Base-by-base conservation (phyloP, 2,888 invertebrate genomes). In the Callosobruchus maculatus region DNA sequence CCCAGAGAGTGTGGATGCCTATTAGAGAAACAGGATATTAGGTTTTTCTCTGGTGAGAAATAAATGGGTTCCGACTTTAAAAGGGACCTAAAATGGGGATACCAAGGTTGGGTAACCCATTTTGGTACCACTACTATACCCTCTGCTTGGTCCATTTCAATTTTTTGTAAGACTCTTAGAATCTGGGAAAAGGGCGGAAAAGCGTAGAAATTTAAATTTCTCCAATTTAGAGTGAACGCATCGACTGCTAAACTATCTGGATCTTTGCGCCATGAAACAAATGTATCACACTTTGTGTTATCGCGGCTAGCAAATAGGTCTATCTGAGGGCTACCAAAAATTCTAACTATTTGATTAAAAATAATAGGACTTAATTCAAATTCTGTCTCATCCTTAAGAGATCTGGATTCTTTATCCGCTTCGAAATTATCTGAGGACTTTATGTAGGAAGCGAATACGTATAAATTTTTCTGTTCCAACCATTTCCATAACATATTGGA, bases 161-260 rank as follows among this genome's bases (percentile, higher is more conserved):
- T 75, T 71, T 77, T 76, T 66, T 74, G 21, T n/a, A n/a, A n/a
- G n/a, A n/a, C n/a, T n/a, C n/a, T n/a, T n/a, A n/a, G n/a, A n/a
- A n/a, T n/a, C n/a, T n/a, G n/a, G n/a, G n/a, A n/a, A n/a, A n/a
- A n/a, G n/a, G n/a, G n/a, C n/a, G n/a, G n/a, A n/a, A n/a, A n/a
- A n/a, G n/a, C n/a, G n/a, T n/a, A n/a, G n/a, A n/a, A n/a, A n/a
- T n/a, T n/a, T n/a, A n/a, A n/a, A n/a, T n/a, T n/a, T n/a, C n/a
- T n/a, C n/a, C n/a, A n/a, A n/a, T n/a, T n/a, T n/a, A n/a, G n/a
- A n/a, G 80, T 83, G 72, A 83, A 83, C 0, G 82, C 83, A 72
- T 83, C 81, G 0, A 82, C 73, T 0, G 75, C 74, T 1, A 72
- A 20, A 0, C 80, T 75, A 0, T 75, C 75, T 0, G 81, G 81